These are phyloP conservation scores for Sinonovacula constricta DNA, from an alignment of 1,140 invertebrate species.

Conservation along the genomic window DNA sequence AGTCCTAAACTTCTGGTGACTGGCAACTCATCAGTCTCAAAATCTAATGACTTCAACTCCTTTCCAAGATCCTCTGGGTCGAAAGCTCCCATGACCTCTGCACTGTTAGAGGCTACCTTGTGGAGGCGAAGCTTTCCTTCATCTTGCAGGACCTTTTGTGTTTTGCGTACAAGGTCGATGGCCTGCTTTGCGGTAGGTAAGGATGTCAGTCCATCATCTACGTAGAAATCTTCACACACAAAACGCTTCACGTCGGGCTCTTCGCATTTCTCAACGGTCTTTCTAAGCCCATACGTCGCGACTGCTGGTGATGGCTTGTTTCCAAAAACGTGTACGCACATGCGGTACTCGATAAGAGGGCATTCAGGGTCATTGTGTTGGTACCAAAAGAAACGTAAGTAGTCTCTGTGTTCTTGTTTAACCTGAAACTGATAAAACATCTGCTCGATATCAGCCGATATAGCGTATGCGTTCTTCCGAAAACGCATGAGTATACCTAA, in stretches of 20 bases:
- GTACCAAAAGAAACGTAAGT: neutral
- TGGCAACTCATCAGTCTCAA: neutral
- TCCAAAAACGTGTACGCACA: constrained; percentile 3
- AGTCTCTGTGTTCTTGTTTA: neutral
- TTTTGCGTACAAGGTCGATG: neutral
- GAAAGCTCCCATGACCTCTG: constrained; percentile 20
- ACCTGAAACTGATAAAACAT: too few species aligned
- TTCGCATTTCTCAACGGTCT: too few species aligned
- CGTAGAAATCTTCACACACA: constrained; percentile 1
- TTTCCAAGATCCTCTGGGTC: constrained; percentile 24
- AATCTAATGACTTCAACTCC: constrained; percentile 15
- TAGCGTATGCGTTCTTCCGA: too few species aligned
- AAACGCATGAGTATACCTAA: too few species aligned
- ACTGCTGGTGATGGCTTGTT: neutral
- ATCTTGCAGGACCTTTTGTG: constrained; percentile 1
- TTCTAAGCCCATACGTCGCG: neutral
- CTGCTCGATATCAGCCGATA: too few species aligned
- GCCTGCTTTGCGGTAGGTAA: neutral
- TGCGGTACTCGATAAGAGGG: neutral
- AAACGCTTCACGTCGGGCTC: neutral
- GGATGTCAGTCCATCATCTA: constrained; percentile 4
- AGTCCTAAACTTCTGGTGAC: neutral
- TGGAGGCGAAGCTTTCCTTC: constrained; percentile 30
- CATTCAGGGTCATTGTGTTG: neutral
- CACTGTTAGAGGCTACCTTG: constrained; percentile 35